Evolutionary conservation across 2,888 invertebrate genomes (phyloP).

Genomic region (Ceratothoa steindachneri): DNA sequence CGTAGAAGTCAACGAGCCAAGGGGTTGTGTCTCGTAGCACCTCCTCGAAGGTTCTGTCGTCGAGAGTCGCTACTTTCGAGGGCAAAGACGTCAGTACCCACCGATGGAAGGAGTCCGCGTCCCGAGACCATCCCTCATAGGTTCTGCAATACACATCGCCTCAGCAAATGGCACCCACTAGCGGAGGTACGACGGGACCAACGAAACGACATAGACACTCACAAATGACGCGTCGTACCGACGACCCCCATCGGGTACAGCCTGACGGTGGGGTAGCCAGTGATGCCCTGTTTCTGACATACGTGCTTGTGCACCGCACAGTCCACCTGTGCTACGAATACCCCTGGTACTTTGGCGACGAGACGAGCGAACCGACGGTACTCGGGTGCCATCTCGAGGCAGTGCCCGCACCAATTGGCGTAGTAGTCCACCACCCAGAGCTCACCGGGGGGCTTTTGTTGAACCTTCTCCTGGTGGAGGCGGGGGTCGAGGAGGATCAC

Average conservation of each 20-base stretch:
- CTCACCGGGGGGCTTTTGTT: constrained; percentile 57
- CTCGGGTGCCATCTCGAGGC: constrained; percentile 65
- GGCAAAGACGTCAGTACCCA: constrained; percentile 66
- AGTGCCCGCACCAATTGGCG: constrained; percentile 72
- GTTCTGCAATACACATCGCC: constrained; percentile 45
- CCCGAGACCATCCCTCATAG: constrained; percentile 62
- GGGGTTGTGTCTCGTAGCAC: constrained; percentile 51
- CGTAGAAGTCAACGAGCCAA: constrained; percentile 57
- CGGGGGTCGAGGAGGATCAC: constrained; percentile 60
- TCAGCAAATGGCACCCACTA: not conserved
- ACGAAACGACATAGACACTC: constrained; percentile 10
- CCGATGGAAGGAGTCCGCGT: constrained; percentile 60
- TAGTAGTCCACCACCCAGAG: constrained; percentile 69
- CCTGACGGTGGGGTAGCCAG: constrained; percentile 65
- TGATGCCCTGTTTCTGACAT: constrained; percentile 61
- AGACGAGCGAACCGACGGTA: constrained; percentile 57
- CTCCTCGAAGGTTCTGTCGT: constrained; percentile 54
- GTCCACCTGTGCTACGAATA: constrained; percentile 65
- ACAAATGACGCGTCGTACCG: constrained; percentile 56
- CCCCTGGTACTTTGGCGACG: constrained; percentile 56
- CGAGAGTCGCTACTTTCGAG: constrained; percentile 57
- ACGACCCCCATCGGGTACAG: constrained; percentile 59
- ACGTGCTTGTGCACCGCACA: constrained; percentile 61
- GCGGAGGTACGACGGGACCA: not conserved
- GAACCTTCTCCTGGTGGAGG: constrained; percentile 59